These are phyloP conservation scores for Apotomis capreana DNA, from an alignment of 2,888 invertebrate genomes.

Conservation along the genomic window DNA sequence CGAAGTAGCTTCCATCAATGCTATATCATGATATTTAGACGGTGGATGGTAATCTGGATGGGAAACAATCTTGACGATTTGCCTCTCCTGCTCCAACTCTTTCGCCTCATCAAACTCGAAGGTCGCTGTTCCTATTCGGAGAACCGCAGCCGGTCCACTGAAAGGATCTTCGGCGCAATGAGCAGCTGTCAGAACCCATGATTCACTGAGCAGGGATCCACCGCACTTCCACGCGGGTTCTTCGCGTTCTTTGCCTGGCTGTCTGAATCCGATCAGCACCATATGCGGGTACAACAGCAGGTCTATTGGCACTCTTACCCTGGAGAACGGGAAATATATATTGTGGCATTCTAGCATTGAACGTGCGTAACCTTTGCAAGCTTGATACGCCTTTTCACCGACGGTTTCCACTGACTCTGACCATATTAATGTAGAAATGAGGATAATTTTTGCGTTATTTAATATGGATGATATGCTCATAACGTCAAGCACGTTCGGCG, in stretches of 20 bases:
- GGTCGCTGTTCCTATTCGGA: conserved; percentile 83
- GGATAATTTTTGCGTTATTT: conserved; percentile 25
- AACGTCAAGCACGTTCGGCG: conserved; percentile 4
- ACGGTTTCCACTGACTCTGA: conserved; percentile 46
- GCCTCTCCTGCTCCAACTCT: conserved; percentile 79
- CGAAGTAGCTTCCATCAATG: conserved; percentile 81
- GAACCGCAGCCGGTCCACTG: conserved; percentile 77
- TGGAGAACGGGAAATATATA: conserved; percentile 60
- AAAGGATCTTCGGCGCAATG: conserved; percentile 70
- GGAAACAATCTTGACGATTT: conserved; percentile 66
- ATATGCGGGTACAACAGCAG: conserved; percentile 85
- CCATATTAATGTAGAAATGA: conserved; percentile 42
- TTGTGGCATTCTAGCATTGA: conserved; percentile 78
- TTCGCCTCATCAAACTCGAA: conserved; percentile 76
- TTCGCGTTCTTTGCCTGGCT: conserved; percentile 36
- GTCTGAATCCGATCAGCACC: conserved; percentile 79
- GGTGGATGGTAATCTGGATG: conserved; percentile 84
- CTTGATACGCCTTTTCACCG: conserved; percentile 69
- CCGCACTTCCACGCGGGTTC: conserved; percentile 74
- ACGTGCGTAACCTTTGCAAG: conserved; percentile 68
- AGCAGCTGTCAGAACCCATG: conserved; percentile 77
- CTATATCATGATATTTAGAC: conserved; percentile 86
- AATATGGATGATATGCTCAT: conserved; percentile 10
- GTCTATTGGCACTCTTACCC: conserved; percentile 74
- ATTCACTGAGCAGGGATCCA: conserved; percentile 69